A percentile compares a stretch with the other conserved stretches of the same genome.
Conservation (phyloP, 2,888 invertebrate genomes). For the Mesorhabditis spiculigera region DNA sequence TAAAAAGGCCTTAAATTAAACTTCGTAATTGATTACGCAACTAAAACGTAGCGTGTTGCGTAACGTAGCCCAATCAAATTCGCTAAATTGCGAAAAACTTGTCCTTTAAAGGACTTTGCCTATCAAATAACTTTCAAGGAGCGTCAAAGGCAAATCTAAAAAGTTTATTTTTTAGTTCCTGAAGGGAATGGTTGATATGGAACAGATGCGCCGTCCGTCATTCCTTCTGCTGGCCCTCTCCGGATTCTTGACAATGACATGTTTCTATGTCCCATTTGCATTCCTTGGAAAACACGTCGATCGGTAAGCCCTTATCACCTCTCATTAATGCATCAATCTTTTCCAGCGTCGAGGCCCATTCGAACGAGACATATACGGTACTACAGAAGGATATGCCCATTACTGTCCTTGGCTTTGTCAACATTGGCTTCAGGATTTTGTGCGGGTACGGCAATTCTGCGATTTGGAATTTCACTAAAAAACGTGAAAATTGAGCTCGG, state of each 20-base stretch:
- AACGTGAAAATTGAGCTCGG: no score
- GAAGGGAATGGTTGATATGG: conserved; percentile 67
- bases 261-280: conserved; percentile 89
- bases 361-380: conserved; percentile 24
- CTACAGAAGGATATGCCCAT: conserved; percentile 71
- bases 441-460: conserved; percentile 62
- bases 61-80: no score
- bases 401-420: conserved; percentile 82
- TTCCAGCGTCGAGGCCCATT: no score
- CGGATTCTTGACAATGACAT: conserved; percentile 89
- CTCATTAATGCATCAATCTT: neutral
- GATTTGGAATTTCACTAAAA: neutral
- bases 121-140: neutral
- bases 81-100: no score
- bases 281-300: conserved; percentile 73
- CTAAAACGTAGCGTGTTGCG: no score
- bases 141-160: neutral
- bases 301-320: conserved; percentile 38
- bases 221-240: conserved; percentile 82
- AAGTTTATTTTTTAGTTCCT: no score
- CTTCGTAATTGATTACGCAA: no score
- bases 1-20: no score
- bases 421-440: conserved; percentile 82
- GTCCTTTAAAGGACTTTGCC: no score
- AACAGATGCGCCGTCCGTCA: conserved; percentile 78